Conservation (phyloP, 2,888 invertebrate genomes). For the Geotrupes spiniger region DNA sequence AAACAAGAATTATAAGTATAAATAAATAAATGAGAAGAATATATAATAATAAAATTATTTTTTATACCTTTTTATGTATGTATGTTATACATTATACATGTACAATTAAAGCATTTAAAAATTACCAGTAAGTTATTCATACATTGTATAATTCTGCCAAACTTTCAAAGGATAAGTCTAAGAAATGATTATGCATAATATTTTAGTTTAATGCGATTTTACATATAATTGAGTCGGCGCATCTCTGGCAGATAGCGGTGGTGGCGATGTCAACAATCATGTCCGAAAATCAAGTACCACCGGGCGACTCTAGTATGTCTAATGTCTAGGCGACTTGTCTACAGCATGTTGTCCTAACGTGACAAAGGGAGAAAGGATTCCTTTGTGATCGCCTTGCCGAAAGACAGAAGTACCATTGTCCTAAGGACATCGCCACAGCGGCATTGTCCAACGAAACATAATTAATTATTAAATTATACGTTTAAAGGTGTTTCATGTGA, state of each 20-base stretch:
- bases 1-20: no score
- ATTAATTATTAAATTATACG: slow-evolving; percentile 27
- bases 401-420: slow-evolving; percentile 29
- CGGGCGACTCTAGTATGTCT: slow-evolving; percentile 29
- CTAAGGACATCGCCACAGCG: slow-evolving; percentile 23
- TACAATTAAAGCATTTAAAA: no score
- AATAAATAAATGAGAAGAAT: no score
- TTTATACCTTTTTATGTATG: no score
- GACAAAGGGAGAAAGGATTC: slow-evolving; percentile 31
- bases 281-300: slow-evolving; percentile 26
- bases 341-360: slow-evolving; percentile 29
- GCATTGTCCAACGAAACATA: slow-evolving; percentile 23
- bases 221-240: no score
- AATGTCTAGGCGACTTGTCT: slow-evolving; percentile 24
- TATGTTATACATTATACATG: no score
- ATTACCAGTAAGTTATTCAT: no score
- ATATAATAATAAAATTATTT: no score
- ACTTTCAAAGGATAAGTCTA: no score
- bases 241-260: slow-evolving; percentile 4
- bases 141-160: no score
- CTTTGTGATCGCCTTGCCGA: slow-evolving; percentile 29
- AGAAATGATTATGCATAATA: no score
- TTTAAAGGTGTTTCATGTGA: slow-evolving; percentile 1
- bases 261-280: slow-evolving; percentile 19
- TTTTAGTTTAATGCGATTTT: no score